Base-by-base conservation (phyloP, 2,797 vertebrate genomes). In the Phoeniculus purpureus region DNA sequence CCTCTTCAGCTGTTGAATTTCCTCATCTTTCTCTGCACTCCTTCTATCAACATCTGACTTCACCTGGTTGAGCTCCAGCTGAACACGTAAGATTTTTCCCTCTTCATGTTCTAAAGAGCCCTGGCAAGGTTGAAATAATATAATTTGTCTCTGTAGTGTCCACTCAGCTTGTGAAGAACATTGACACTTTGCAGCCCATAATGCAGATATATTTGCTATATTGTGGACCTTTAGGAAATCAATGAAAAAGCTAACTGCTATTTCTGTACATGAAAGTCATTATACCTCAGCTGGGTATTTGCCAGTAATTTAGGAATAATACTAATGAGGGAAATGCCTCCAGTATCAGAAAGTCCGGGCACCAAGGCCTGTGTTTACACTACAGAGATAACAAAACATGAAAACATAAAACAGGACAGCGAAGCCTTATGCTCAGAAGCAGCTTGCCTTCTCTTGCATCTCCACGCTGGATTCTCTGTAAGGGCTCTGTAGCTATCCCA, bases 1-100 rank as follows among this genome's bases (percentile, higher is more conserved):
- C 85, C 98, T 98, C 96, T 99, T 99, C 72, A 99, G 97, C 96
- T 99, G 98, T 10, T 99, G 98, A 0, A 98, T 98, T 96, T 99
- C 98, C 79, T 99, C 98, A 15, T 99, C 98, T 93, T 99, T 99
- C 96, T 99, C 99, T 12, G 98, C 96, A 51, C 98, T 67, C 84
- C 97, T 99, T 68, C 98, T 97, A 79, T 99, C 98, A 40, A 99
- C 91, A 84, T 99, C 98, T 45, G 98, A 94, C 89, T 99, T 99
- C 52, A 98, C 94, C 79, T 99, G 98, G 89, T 96, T 98, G 77
- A 99, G 96, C 82, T 99, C 99, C 52, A 99, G 97, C 73, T 99
- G 98, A 54, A 98, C 80, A 20, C 97, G 97, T 65, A 99, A 95
- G 73, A 99, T 98, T 97, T 99, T 99, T 80, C 98, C 98, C 79